phyloP scores from a whole-genome alignment of 2,797 vertebrate species.

The Podarcis lilfordi region DNA sequence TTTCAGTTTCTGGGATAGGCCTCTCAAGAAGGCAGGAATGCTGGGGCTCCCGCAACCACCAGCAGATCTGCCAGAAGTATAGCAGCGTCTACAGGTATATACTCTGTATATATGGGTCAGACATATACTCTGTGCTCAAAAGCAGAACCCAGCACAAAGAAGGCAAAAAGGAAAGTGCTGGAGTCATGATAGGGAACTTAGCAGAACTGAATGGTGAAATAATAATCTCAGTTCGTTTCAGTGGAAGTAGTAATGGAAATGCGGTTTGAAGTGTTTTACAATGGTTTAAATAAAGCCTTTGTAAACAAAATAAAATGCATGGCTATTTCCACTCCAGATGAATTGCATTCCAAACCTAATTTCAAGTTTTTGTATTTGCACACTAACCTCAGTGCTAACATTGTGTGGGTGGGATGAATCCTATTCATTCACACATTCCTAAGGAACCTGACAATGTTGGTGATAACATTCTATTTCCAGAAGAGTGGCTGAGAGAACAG shows the following conservation, averaged over 20 bases:
- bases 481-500: background rate
- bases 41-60: background rate
- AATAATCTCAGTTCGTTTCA: background rate
- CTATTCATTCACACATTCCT: slow-evolving; percentile 13
- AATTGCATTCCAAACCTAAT: background rate
- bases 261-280: slow-evolving; percentile 22
- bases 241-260: background rate
- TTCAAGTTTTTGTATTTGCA: background rate
- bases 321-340: background rate
- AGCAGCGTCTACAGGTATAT: background rate
- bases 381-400: background rate
- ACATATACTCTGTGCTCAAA: background rate
- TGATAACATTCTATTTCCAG: background rate
- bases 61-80: background rate
- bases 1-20: background rate
- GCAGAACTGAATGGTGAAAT: background rate
- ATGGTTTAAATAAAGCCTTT: background rate
- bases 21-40: background rate
- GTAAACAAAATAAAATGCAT: background rate
- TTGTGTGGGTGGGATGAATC: slow-evolving; percentile 10
- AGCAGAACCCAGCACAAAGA: background rate
- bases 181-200: no score
- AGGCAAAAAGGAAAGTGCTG: no score
- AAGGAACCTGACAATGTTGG: background rate
- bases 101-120: no score